Evolutionary conservation across 2,888 invertebrate genomes (phyloP), one percentile per base, ranked within the genome.

Genomic region (Erebia ligea): DNA sequence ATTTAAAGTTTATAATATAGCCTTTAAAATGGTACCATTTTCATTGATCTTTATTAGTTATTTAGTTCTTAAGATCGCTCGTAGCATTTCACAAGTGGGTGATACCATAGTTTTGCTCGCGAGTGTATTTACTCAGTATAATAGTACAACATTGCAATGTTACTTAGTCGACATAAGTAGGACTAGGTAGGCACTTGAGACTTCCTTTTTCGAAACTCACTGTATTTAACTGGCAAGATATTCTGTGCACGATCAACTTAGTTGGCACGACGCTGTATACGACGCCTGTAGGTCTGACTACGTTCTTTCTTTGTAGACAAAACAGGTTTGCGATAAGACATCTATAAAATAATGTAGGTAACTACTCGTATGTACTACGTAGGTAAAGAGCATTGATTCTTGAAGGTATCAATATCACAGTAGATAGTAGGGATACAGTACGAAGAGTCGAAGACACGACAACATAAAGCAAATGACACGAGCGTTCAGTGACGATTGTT

Each of bases 171-270:
- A 13, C 3, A 21, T 13, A 9, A 56, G 56, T 13, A 56, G 21
- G 56, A 21, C 21, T 21, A 56, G 21, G 21, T 13, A 56, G 21
- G 56, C 19, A 56, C 19, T 21, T 56, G 56, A 58, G 57, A 58
- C 40, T 58, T 58, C 58, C 58, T 58, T 58, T 58, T 40, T n/a
- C 58, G 58, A 58, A 34, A 58, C 34, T 34, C 58, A 40, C 58
- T n/a, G n/a, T 58, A n/a, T 58, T 34, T 34, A 58, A 34, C 15
- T 58, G 57, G n/a, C n/a, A 58, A 8, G 9, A 58, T 58, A 58
- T 58, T 40, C 58, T 58, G 57, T n/a, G 34, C 58, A 58, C 58
- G 58, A 40, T 9, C 58, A 58, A 34, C 34, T 15, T n/a, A 15
- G n/a, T 34, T 58, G 4, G 40, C 9, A 40, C 9, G 34, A 34